Evolutionary conservation across 1,140 invertebrate genomes (phyloP).

Genomic region (Gonioctena quinquepunctata): DNA sequence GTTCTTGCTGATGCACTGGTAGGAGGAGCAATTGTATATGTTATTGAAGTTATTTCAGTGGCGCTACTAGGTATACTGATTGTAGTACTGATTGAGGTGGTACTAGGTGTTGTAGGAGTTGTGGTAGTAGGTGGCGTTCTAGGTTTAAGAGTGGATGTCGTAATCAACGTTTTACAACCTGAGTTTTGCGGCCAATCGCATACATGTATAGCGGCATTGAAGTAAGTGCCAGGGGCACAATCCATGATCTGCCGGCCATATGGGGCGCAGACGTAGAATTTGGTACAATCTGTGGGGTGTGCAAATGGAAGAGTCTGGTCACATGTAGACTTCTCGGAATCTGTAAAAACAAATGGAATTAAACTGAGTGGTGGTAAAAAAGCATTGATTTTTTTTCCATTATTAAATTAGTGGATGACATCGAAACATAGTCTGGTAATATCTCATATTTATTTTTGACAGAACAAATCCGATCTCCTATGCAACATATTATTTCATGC

Average conservation of each 20-base stretch:
- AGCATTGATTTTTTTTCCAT: not conserved
- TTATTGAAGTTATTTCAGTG: too few relatives aligned
- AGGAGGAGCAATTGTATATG: too few relatives aligned
- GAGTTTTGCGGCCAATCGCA: constrained; percentile 53
- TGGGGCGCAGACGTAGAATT: constrained; percentile 27
- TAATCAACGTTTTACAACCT: constrained; percentile 30
- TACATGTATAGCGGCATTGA: constrained; percentile 45
- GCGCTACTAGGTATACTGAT: not conserved
- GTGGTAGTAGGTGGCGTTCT: constrained; percentile 18
- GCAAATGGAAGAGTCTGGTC: not conserved
- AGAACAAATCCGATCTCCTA: too few relatives aligned
- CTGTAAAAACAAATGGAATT: not conserved
- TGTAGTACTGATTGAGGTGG: not conserved
- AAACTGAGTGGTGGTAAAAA: not conserved
- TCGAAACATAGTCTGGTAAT: too few relatives aligned
- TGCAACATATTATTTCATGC: too few relatives aligned
- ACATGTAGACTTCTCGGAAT: too few relatives aligned
- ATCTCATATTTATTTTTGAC: too few relatives aligned
- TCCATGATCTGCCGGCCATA: constrained; percentile 30
- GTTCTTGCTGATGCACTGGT: too few relatives aligned
- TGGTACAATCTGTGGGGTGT: constrained; percentile 27
- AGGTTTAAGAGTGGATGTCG: not conserved
- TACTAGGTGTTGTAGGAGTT: not conserved
- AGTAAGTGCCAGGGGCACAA: constrained; percentile 51
- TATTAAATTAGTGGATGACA: not conserved